Evolutionary conservation across 2,113 vertebrate genomes (phyloP).

Genomic region (Microcebus jonahi): DNA sequence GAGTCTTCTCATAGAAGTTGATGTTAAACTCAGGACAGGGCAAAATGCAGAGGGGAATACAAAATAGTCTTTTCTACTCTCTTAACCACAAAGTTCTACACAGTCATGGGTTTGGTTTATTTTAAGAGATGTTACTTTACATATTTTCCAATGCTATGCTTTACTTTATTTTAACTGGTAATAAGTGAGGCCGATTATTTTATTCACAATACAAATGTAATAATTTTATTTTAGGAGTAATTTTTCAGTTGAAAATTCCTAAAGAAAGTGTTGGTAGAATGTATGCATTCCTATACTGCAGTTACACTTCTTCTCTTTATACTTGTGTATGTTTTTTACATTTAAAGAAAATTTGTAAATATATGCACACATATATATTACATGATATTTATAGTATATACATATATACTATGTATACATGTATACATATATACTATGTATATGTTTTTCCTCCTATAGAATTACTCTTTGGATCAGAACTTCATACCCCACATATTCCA

Average conservation of each 20-base stretch:
- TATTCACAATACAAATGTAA: neutral
- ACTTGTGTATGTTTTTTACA: neutral
- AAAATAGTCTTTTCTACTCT: neutral
- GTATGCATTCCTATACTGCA: neutral
- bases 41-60: neutral
- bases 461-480: neutral
- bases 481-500: neutral
- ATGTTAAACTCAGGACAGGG: neutral
- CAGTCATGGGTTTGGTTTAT: neutral
- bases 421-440: too few species aligned
- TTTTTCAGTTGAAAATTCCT: conserved; percentile 20
- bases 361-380: too few species aligned
- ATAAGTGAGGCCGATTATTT: neutral
- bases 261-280: conserved; percentile 4
- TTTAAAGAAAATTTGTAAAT: neutral
- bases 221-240: neutral
- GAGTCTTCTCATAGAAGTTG: neutral
- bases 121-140: neutral
- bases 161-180: conserved; percentile 12
- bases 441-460: neutral
- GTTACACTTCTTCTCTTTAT: neutral
- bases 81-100: neutral
- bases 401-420: neutral
- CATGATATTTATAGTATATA: too few species aligned
- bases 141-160: neutral